Base-by-base conservation (phyloP, 2,797 vertebrate species). In the Cercopithecus mitis region DNA sequence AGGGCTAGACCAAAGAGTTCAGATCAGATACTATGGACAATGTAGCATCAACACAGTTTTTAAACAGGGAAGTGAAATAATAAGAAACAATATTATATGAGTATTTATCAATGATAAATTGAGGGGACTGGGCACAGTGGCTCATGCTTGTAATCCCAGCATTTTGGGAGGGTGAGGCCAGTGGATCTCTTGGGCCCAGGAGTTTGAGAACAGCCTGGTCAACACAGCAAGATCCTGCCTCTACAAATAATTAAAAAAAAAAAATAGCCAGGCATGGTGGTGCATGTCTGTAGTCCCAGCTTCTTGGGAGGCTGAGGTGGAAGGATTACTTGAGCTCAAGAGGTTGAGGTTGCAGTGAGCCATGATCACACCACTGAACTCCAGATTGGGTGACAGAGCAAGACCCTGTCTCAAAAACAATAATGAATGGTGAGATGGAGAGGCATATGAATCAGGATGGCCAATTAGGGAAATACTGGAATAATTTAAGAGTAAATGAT, bases 401-500 rank as follows among this genome's bases (percentile, higher is more conserved):
- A 67, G 61, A 67, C 15, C 33, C 7, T 19, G 33, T 67, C 33
- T n/a, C 15, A 67, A n/a, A 67, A 19, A 67, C 30, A 61, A 30
- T 6, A n/a, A 33, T 67, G 64, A 67, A 9, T 67, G 33, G 14
- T 17, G 15, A 67, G 64, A 82, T 79, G 57, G 43, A 41, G 58
- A 88, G 50, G 90, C 20, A 73, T 52, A 17, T 88, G 30, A 91
- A 27, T 91, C 10, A 89, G 41, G 15, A 86, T 80, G 70, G 45
- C 7, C 36, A 88, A 19, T 93, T 86, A 94, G 64, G 39, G 13
- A 93, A 88, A 85, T 47, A 94, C 25, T 57, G 25, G 36, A 81
- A 91, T 97, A 88, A 90, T 72, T 27, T 88, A 88, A 97, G n/a
- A 76, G 12, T 52, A 90, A 94, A 64, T 86, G 22, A 88, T 81